Base-by-base conservation (phyloP, 1,140 invertebrate genomes). In the Venustaconcha ellipsiformis region DNA sequence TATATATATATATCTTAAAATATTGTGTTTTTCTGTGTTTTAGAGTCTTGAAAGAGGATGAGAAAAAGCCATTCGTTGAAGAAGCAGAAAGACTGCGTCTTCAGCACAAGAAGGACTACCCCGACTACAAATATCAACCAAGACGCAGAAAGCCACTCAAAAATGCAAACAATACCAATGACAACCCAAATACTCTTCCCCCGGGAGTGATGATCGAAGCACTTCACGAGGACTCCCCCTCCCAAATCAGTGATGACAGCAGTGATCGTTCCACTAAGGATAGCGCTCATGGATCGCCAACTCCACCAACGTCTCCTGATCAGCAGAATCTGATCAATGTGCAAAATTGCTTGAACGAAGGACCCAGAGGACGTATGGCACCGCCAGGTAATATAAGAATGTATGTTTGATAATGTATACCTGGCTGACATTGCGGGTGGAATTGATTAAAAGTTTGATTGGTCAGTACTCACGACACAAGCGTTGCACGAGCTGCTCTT, bases 71-170 rank as follows among this genome's bases (percentile, higher is more conserved):
- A 0, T 98, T 98, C 86, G 93, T 97, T 71, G 94, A 96, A 83
- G 96, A 97, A 89, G 96, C 97, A 0, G 96, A 98, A 86, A 92
- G 95, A 64, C 92, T 98, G 3, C 92, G 96, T 1, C 92, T 94
- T 55, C 95, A 95, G 80, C 96, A 97, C 90, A 97, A 97, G 84
- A 93, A 94, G 74, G 94, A 96, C 84, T 94, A 97, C 88, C 96
- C 96, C 0, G 95, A 97, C 82, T 97, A 98, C 91, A 97, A 97
- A 81, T 97, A 97, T 86, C 95, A 96, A 86, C 95, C 95, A 0
- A 90, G 95, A 14, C 91, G 95, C 37, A 92, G 95, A 75, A 89
- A 89, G 67, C 84, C 84, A 37, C 74, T 86, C 12, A 88, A 88
- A 69, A 83, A 82, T 70, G 78, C 80, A 13, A 80, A 81, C 60